phyloP scores from a whole-genome alignment of 2,888 invertebrate species.

The Cephus pulcher region DNA sequence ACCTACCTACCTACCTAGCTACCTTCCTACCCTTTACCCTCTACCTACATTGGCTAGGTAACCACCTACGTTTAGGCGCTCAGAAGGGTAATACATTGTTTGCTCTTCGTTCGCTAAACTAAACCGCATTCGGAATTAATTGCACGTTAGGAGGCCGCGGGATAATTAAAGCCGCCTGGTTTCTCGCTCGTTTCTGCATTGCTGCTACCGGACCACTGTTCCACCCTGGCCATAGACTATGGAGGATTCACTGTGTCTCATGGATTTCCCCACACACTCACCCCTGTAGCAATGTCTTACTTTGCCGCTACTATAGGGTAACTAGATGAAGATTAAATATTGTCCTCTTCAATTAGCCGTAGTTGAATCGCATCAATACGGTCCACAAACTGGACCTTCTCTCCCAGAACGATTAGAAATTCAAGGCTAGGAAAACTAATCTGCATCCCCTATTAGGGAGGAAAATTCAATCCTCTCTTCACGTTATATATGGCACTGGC shows the following conservation, averaged over 20 bases:
- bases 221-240: constrained; percentile 9
- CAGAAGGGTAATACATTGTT: constrained; percentile 57
- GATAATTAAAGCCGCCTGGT: constrained; percentile 59
- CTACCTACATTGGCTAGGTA: constrained; percentile 35
- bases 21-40: constrained; percentile 17
- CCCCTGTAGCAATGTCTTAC: background rate
- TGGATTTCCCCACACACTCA: background rate
- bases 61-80: constrained; percentile 57
- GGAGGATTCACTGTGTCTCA: background rate
- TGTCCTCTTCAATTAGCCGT: background rate
- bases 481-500: constrained; percentile 8
- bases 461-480: constrained; percentile 24
- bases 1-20: constrained; percentile 18
- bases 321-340: background rate
- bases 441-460: constrained; percentile 14
- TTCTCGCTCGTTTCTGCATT: constrained; percentile 43
- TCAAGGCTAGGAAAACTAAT: constrained; percentile 31
- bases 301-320: background rate
- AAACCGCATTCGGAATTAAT: constrained; percentile 62
- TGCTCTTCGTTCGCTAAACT: constrained; percentile 61
- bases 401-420: constrained; percentile 36
- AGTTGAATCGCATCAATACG: background rate
- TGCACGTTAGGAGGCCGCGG: constrained; percentile 58
- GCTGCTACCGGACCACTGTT: constrained; percentile 45
- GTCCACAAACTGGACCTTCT: background rate